Conservation (phyloP, 2,888 invertebrate genomes). For the Cantharis nigra region DNA sequence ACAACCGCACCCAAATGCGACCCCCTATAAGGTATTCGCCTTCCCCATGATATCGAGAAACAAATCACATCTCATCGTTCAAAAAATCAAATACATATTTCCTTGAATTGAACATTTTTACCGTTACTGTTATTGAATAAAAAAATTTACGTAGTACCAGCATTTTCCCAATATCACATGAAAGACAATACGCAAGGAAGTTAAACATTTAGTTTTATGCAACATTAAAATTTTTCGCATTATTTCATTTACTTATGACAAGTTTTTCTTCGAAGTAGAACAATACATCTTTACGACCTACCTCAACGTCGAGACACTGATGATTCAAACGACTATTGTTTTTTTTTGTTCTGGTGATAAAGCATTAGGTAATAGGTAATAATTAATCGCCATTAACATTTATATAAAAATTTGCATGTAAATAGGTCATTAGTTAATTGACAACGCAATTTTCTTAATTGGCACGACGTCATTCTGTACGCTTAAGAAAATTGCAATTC, state of each 20-base stretch:
- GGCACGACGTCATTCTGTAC: not conserved
- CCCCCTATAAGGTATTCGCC: not conserved
- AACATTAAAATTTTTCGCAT: not conserved
- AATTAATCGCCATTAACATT: not conserved
- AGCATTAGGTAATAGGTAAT: not conserved
- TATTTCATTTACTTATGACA: not conserved
- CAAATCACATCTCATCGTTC: not conserved
- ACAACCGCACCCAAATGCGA: not conserved
- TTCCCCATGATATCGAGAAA: not conserved
- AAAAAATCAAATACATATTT: not conserved
- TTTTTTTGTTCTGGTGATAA: not conserved
- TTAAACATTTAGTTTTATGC: not conserved
- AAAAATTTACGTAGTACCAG: not conserved
- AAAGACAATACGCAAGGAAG: not conserved
- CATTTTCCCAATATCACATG: not conserved
- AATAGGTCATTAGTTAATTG: not conserved
- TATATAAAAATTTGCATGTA: not conserved
- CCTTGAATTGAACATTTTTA: not conserved
- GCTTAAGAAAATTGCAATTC: not conserved
- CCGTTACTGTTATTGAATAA: not conserved
- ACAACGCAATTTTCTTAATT: not conserved
- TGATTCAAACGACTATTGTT: not conserved
- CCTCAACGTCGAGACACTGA: not conserved
- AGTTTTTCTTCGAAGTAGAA: not conserved
- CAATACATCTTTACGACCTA: not conserved